phyloP scores from a whole-genome alignment of 2,113 vertebrate species.

The Pterophyllum scalare region DNA sequence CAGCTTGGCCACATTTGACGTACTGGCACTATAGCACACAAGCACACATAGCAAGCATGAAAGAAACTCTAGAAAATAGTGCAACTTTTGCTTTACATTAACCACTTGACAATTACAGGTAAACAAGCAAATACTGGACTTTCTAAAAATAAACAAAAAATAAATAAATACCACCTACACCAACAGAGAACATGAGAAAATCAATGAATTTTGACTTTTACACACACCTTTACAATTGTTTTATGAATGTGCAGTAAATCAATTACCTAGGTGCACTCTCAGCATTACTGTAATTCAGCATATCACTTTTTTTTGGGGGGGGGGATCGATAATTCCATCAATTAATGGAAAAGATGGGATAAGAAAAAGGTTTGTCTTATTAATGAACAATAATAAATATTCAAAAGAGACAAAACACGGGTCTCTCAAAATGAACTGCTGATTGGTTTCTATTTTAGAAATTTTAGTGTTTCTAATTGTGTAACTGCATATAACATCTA shows the following conservation, averaged over 20 bases:
- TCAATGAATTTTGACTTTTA: background rate
- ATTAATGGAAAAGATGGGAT: background rate
- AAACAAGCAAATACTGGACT: background rate
- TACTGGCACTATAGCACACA: slow-evolving; percentile 87
- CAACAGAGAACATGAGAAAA: background rate
- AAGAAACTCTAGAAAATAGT: background rate
- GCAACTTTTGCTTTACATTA: background rate
- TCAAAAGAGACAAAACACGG: background rate
- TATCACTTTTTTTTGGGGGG: background rate
- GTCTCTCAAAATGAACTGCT: no score
- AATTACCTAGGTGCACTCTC: no score
- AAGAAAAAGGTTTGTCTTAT: background rate
- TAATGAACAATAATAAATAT: background rate
- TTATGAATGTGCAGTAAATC: background rate
- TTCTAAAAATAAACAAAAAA: background rate
- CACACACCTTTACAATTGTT: background rate
- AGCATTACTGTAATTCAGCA: background rate
- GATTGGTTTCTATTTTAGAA: no score
- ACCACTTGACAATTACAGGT: background rate
- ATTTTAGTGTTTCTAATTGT: no score
- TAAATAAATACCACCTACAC: background rate
- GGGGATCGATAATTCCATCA: background rate
- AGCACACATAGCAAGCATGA: slow-evolving; percentile 5
- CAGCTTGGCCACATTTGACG: slow-evolving; percentile 90
- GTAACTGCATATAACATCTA: no score